Percentiles rank a stretch among this genome's conserved stretches.
Evolutionary conservation across 2,888 invertebrate genomes (phyloP).

Genomic region (Ceraclea dissimilis): DNA sequence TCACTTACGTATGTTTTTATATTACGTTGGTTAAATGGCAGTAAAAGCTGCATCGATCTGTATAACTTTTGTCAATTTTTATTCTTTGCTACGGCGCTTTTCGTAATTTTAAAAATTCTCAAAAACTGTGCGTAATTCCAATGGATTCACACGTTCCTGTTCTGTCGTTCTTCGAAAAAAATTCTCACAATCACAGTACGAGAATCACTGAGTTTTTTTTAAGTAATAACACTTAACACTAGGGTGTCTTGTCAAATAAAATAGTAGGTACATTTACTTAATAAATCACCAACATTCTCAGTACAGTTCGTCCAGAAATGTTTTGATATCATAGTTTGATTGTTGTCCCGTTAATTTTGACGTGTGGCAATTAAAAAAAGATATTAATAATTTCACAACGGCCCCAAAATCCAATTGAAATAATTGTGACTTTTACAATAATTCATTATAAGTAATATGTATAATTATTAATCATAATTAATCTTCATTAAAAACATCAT

Average conservation of each 20-base stretch:
- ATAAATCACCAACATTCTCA: slow-evolving; percentile 14
- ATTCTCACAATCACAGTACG: slow-evolving; percentile 20
- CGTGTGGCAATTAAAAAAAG: neutral
- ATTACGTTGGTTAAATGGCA: too few species aligned
- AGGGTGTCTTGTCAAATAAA: slow-evolving; percentile 24
- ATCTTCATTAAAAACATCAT: neutral
- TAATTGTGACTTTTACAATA: slow-evolving; percentile 6
- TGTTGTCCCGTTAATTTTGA: neutral
- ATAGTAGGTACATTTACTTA: slow-evolving; percentile 18
- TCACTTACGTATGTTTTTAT: too few species aligned
- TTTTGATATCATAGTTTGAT: neutral
- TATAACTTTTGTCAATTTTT: too few species aligned
- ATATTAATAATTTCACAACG: slow-evolving; percentile 10
- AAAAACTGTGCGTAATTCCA: too few species aligned
- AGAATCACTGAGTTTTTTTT: slow-evolving; percentile 25
- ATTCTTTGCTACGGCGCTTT: too few species aligned
- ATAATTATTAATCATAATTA: neutral
- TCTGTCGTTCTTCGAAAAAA: too few species aligned
- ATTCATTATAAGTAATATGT: neutral
- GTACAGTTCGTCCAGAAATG: slow-evolving; percentile 6
- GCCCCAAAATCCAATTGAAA: slow-evolving; percentile 7
- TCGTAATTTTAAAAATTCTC: too few species aligned
- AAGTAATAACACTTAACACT: slow-evolving; percentile 23
- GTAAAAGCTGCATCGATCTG: too few species aligned
- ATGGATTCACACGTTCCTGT: too few species aligned